Conservation (phyloP, 2,113 vertebrate species). For the Rhagologus leucostigma region DNA sequence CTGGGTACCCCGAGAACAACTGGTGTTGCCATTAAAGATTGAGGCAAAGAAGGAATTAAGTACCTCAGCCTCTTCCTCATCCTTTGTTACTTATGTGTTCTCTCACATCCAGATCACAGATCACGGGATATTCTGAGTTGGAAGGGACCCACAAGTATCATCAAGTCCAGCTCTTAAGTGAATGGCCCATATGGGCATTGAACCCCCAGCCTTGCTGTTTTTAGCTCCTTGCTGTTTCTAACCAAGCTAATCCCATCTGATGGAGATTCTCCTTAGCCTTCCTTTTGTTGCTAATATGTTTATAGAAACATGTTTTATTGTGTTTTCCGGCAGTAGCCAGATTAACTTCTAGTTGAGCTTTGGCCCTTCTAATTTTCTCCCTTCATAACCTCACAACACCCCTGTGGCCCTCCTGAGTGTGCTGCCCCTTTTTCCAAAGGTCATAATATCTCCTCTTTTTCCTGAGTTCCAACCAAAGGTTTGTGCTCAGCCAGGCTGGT, state of each 20-base stretch:
- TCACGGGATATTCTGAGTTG: neutral
- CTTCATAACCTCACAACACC: neutral
- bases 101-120: neutral
- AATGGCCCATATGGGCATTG: neutral
- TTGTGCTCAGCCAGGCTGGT: neutral
- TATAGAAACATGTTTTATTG: neutral
- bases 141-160: neutral
- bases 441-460: neutral
- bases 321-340: neutral
- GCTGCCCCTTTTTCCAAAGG: neutral
- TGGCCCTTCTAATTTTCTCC: neutral
- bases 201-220: neutral
- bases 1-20: neutral
- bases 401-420: neutral
- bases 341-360: neutral
- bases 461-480: neutral
- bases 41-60: neutral
- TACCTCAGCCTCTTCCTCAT: neutral
- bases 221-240: neutral
- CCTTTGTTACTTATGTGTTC: neutral
- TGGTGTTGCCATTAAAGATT: neutral
- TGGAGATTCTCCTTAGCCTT: neutral
- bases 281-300: neutral
- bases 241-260: neutral
- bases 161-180: neutral